phyloP scores from a whole-genome alignment of 2,888 invertebrate genomes.

The Epinotia brunnichana region DNA sequence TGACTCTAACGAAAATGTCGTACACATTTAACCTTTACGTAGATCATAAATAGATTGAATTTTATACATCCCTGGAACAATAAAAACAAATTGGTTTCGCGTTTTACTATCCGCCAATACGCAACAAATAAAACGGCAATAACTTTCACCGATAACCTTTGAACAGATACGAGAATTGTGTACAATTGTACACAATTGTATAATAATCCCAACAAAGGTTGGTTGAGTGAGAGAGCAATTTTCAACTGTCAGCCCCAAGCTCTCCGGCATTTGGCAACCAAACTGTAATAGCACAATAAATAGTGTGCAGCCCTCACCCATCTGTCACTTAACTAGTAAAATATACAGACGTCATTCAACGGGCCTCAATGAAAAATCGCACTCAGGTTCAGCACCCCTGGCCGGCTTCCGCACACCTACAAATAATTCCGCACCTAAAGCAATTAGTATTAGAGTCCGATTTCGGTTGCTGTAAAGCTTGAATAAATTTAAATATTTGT shows the following conservation, averaged over 20 bases:
- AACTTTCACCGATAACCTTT: conserved; percentile 54
- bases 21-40: conserved; percentile 60
- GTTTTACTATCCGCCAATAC: conserved; percentile 72
- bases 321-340: conserved; percentile 83
- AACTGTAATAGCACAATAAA: conserved; percentile 81
- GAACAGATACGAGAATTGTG: conserved; percentile 53
- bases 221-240: conserved; percentile 67
- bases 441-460: conserved; percentile 57
- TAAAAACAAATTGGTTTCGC: conserved; percentile 72
- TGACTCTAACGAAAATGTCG: conserved; percentile 47
- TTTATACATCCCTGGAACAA: conserved; percentile 70
- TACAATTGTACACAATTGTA: conserved; percentile 60
- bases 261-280: conserved; percentile 72
- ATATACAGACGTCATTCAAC: conserved; percentile 82
- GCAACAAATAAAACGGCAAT: conserved; percentile 69
- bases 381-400: conserved; percentile 71
- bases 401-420: conserved; percentile 44
- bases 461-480: conserved; percentile 57
- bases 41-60: conserved; percentile 78
- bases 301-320: conserved; percentile 81
- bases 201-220: conserved; percentile 61
- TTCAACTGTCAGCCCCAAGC: conserved; percentile 75
- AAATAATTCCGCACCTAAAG: conserved; percentile 47
- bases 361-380: conserved; percentile 79
- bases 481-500: conserved; percentile 84